Base-by-base conservation (phyloP, 2,888 invertebrate genomes). In the Apamea anceps region DNA sequence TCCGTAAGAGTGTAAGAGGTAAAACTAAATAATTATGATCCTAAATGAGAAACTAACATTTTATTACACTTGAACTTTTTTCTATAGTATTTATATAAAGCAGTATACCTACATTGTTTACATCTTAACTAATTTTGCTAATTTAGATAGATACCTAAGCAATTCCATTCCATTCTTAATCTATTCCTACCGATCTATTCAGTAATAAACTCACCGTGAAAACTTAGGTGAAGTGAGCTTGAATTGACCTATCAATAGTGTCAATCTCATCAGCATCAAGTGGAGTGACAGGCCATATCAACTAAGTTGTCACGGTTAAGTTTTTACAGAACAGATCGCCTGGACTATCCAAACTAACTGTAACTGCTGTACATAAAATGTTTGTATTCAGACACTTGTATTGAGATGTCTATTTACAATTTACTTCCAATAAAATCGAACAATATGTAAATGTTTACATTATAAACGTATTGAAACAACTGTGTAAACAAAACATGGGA, bases 401-500 rank as follows among this genome's bases (percentile, higher is more conserved):
- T 77, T 78, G 25, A 66, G 51, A 48, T 13, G 18, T 80, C 42
- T 75, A 82, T 60, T 67, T 21, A 54, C 65, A 81, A 75, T 54
- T 45, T 21, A 51, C 32, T 60, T 54, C 7, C 65, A 84, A 78
- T 71, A 60, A 79, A 82, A 83, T 18, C 12, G 15, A 66, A 18
- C 37, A 62, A 21, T 66, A 51, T 54, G 51, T 21, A 45, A 60
- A 15, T 28, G 37, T 60, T 73, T 25, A 73, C 51, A 25, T 3
- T 51, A 48, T 32, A 60, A 81, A 60, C n/a, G 25, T 60, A 37
- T 32, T 37, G 63, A 48, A 66, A 57, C 66, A 82, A 67, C 74
- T 62, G 84, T 54, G 15, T 57, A 62, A 71, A 66, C 32, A 84
- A 67, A 71, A 25, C 32, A 42, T 54, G 51, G 8, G 62, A 66